Conservation (phyloP, 2,888 invertebrate species). For the Phortica magna region DNA sequence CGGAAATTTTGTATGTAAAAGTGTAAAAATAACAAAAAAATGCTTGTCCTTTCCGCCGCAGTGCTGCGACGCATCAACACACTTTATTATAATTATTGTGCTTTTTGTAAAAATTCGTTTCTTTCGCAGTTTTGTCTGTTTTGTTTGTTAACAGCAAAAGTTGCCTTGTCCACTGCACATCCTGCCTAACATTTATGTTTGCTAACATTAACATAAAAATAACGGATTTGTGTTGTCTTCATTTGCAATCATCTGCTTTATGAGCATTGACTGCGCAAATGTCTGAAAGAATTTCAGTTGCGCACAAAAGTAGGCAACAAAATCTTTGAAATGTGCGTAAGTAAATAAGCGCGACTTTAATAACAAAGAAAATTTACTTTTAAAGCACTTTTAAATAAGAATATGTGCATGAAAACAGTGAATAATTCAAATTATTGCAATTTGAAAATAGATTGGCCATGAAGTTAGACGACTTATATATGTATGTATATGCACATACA, state of each 20-base stretch:
- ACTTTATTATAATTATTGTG: slow-evolving; percentile 22
- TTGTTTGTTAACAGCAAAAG: background rate
- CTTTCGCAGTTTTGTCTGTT: background rate
- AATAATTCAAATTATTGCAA: too few relatives aligned
- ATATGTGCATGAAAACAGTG: too few relatives aligned
- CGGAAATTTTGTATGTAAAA: background rate
- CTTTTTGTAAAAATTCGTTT: slow-evolving; percentile 15
- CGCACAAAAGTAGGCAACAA: too few relatives aligned
- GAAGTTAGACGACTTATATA: too few relatives aligned
- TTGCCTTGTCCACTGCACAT: background rate
- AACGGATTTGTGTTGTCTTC: background rate
- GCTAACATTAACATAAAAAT: slow-evolving; percentile 1
- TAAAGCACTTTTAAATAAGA: too few relatives aligned
- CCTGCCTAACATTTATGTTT: slow-evolving; percentile 1
- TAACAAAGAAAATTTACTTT: too few relatives aligned
- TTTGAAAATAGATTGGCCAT: too few relatives aligned
- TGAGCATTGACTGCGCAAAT: background rate
- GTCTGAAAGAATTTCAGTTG: too few relatives aligned
- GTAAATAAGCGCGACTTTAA: too few relatives aligned
- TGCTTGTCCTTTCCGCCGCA: background rate
- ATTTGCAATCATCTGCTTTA: background rate
- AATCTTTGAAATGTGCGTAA: too few relatives aligned
- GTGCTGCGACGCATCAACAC: background rate
- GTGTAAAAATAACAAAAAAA: background rate
- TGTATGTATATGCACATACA: too few relatives aligned